A percentile compares a stretch with the other conserved stretches of the same genome.
phyloP scores from a whole-genome alignment of 2,888 invertebrate genomes.

The Megastigmus dorsalis region DNA sequence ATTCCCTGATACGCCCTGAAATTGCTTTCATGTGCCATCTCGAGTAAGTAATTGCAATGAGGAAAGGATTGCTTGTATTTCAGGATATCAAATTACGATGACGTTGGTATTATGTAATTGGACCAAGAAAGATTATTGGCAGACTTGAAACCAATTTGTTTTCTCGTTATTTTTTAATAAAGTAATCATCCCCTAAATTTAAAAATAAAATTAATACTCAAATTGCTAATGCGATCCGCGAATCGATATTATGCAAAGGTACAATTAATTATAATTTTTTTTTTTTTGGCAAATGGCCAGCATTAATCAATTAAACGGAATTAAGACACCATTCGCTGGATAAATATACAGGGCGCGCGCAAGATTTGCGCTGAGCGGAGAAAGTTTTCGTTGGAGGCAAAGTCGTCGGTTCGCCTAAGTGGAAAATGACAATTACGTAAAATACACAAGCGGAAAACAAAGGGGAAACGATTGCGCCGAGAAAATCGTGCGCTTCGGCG shows the following conservation, averaged over 20 bases:
- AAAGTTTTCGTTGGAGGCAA: slow-evolving; percentile 40
- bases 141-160: too few relatives aligned
- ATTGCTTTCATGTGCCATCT: background rate
- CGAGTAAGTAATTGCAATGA: too few relatives aligned
- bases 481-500: slow-evolving; percentile 28
- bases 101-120: too few relatives aligned
- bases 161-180: too few relatives aligned
- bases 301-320: slow-evolving; percentile 31
- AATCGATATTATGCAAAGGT: too few relatives aligned
- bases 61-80: too few relatives aligned
- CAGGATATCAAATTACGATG: background rate
- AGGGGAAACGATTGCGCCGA: slow-evolving; percentile 35
- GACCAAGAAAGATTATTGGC: too few relatives aligned
- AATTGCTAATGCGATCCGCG: too few relatives aligned
- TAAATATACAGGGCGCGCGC: slow-evolving; percentile 37
- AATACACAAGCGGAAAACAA: slow-evolving; percentile 46
- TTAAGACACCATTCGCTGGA: slow-evolving; percentile 7
- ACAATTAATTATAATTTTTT: background rate
- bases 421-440: slow-evolving; percentile 48
- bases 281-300: background rate
- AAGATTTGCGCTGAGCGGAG: slow-evolving; percentile 1
- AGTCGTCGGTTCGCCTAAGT: slow-evolving; percentile 40
- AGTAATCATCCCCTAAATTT: too few relatives aligned
- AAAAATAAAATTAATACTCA: too few relatives aligned
- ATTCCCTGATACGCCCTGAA: slow-evolving; percentile 42